These are phyloP conservation scores for Ceyx erithaca DNA, from an alignment of 2,797 vertebrate species.

Conservation along the genomic window DNA sequence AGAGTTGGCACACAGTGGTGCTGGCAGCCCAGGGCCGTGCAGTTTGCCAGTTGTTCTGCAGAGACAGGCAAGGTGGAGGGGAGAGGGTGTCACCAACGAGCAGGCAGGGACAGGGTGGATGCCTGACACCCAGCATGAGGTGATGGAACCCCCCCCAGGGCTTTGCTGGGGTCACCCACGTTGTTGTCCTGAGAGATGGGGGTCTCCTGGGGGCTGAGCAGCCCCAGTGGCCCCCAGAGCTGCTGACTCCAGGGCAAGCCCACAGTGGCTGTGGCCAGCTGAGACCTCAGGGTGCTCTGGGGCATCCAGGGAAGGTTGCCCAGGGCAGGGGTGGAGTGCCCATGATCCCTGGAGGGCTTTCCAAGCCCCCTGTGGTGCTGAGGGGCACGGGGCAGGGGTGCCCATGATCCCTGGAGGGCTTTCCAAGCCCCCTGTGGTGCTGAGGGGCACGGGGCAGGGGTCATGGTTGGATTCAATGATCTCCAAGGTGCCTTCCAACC, in stretches of 20 bases:
- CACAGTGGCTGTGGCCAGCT: background rate
- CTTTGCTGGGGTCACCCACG: background rate
- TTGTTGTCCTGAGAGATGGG: accelerated
- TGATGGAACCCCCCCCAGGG: background rate
- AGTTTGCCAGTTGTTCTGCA: conserved; percentile 85
- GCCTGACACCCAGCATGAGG: accelerated
- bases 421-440: background rate
- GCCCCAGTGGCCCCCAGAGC: accelerated
- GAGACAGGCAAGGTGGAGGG: background rate
- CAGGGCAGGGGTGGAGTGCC: background rate
- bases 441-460: background rate
- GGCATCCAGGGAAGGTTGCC: background rate
- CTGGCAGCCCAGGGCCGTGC: conserved; percentile 85
- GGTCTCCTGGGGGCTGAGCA: background rate
- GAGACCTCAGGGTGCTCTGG: background rate
- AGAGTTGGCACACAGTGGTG: conserved; percentile 88
- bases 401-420: background rate
- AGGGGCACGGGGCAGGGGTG: background rate
- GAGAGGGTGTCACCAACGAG: background rate
- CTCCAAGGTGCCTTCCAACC: background rate
- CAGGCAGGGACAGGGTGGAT: background rate
- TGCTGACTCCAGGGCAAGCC: background rate
- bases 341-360: background rate
- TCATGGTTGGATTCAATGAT: no score
- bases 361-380: background rate